Base-by-base conservation (phyloP, 2,113 vertebrate species). In the Podarcis cretensis region DNA sequence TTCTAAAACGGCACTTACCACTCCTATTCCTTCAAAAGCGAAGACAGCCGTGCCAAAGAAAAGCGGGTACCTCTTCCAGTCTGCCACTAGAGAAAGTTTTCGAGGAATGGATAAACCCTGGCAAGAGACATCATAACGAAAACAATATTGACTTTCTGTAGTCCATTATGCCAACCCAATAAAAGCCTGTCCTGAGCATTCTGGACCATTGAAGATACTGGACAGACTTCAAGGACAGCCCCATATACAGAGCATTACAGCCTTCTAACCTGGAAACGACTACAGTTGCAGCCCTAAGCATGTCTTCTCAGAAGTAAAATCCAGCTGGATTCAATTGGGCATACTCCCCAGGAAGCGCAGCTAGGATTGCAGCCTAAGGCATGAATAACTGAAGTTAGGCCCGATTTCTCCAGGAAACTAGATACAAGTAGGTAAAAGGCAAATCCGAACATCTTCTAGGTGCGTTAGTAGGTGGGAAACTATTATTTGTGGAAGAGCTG, bases 11-110 rank as follows among this genome's bases (percentile, higher is more conserved):
- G 91, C 69, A 94, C 97, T 97, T 95, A 98, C 98, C 97, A 98
- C 98, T 93, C 98, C 98, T 0, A 98, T 98, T 91, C 98, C 98
- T 96, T 98, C 98, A 94, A 98, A 98, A 83, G 98, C 98, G 96
- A 98, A 98, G 87, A 98, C 94, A 68, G 98, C 98, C 8, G 98
- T 98, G 48, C 98, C 98, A 94, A 98, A 98, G 95, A 98, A 98
- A 23, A 98, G 96, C 0, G 98, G 97, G 57, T 98, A 98, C 86
- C 97, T 98, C 89, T 96, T 98, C 98, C 97, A 98, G 35, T 95
- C 97, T 87, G 95, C 97, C 68, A 97, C 87, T 59, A 95, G 87
- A 25, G 97, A 97, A 80, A 98, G 94, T 13, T 95, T 96, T 30
- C 84, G 94, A 73, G 96, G 97, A 93, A 97, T 96, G 57, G 92